Conservation (phyloP, 2,888 invertebrate species). For the Eumerus sabulonum region DNA sequence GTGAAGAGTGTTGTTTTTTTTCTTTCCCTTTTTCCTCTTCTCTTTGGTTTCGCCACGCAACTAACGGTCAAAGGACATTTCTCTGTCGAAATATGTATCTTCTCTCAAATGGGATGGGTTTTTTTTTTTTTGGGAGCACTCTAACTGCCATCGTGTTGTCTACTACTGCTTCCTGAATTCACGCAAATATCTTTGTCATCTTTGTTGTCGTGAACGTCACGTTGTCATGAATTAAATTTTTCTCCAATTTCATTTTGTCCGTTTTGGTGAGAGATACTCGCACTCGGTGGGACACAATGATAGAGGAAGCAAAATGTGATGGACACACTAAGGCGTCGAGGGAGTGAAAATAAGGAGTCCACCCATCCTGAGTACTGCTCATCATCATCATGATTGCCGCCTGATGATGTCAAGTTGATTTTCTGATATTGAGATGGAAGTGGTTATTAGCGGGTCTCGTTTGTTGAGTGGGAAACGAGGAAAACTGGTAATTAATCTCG, state of each 20-base stretch:
- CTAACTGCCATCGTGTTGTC: constrained; percentile 27
- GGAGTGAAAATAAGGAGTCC: constrained; percentile 30
- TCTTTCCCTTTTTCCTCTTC: neutral
- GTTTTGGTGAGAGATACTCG: neutral
- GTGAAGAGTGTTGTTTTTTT: constrained; percentile 40
- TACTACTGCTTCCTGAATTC: constrained; percentile 54
- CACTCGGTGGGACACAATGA: constrained; percentile 1
- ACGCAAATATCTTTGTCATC: constrained; percentile 65
- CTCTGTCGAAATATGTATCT: constrained; percentile 27
- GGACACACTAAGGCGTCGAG: constrained; percentile 22
- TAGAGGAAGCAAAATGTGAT: too few species aligned
- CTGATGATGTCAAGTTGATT: constrained; percentile 62
- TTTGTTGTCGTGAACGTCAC: constrained; percentile 62
- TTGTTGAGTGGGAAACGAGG: constrained; percentile 15
- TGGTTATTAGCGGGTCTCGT: constrained; percentile 53
- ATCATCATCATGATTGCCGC: constrained; percentile 38
- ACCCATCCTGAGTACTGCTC: constrained; percentile 14
- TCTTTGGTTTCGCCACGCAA: constrained; percentile 12
- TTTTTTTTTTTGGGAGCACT: constrained; percentile 1
- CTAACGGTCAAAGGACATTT: constrained; percentile 37
- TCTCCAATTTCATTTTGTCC: neutral
- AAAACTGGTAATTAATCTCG: constrained; percentile 58
- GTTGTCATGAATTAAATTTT: constrained; percentile 44
- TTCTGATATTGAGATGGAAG: constrained; percentile 61
- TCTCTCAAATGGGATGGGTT: constrained; percentile 1